phyloP scores from a whole-genome alignment of 1,140 invertebrate genomes.

The Drosophila virilis region DNA sequence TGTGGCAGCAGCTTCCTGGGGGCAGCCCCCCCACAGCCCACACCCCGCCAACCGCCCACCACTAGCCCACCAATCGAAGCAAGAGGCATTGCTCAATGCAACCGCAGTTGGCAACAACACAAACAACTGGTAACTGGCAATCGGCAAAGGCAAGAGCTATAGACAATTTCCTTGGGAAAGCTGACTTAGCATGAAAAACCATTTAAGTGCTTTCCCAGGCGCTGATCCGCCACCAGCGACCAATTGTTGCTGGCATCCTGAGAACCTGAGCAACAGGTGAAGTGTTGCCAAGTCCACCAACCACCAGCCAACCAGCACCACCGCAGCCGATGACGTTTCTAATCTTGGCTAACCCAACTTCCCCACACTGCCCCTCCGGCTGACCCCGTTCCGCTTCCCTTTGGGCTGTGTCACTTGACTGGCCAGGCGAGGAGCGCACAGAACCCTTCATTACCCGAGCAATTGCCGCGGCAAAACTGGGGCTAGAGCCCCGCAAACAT shows the following conservation, averaged over 20 bases:
- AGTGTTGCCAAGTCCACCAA: constrained; percentile 27
- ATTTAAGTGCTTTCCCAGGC: constrained; percentile 82
- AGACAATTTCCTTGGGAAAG: constrained; percentile 77
- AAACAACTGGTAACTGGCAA: constrained; percentile 6
- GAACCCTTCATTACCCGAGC: constrained; percentile 72
- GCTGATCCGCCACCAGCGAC: constrained; percentile 43
- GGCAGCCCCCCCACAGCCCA: not conserved
- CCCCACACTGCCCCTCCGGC: not conserved
- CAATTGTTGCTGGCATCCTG: constrained; percentile 62
- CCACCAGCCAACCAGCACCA: constrained; percentile 1
- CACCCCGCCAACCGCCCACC: constrained; percentile 16
- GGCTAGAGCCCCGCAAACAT: not conserved
- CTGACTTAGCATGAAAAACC: constrained; percentile 70
- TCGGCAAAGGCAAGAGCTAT: constrained; percentile 20
- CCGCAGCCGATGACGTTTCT: constrained; percentile 41
- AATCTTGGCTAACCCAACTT: constrained; percentile 14
- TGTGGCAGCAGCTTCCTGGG: constrained; percentile 64
- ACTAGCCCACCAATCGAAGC: constrained; percentile 30
- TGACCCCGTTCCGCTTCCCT: too few relatives aligned
- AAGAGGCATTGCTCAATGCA: constrained; percentile 20
- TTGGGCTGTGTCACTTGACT: constrained; percentile 35
- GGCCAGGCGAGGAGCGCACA: constrained; percentile 48
- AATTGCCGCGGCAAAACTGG: constrained; percentile 23
- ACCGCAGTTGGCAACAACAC: constrained; percentile 47
- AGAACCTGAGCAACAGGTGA: constrained; percentile 73